phyloP scores from a whole-genome alignment of 2,113 vertebrate species.

The Apodemus sylvaticus region DNA sequence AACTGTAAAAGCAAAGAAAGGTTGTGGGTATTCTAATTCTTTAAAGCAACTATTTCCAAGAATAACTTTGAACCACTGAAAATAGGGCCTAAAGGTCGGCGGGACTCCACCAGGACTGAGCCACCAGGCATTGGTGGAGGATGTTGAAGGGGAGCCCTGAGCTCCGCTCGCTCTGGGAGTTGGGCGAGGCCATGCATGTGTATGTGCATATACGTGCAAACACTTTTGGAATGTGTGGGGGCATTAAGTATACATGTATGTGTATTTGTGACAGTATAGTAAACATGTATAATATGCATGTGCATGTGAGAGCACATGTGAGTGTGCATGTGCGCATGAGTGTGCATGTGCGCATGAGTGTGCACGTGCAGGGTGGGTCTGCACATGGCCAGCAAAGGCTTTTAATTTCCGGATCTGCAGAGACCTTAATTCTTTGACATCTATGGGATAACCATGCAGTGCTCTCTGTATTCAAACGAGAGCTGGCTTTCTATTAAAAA shows the following conservation, averaged over 20 bases:
- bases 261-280: background rate
- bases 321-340: background rate
- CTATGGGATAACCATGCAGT: background rate
- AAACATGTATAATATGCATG: too few relatives aligned
- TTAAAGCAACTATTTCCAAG: background rate
- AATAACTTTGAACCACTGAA: background rate
- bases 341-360: background rate
- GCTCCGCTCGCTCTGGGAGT: background rate
- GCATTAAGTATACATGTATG: background rate
- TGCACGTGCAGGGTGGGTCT: rapidly evolving
- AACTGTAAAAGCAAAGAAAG: background rate
- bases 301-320: background rate
- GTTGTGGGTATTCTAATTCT: background rate
- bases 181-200: rapidly evolving
- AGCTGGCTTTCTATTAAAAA: background rate
- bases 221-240: background rate
- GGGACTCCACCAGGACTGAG: background rate
- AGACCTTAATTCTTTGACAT: background rate
- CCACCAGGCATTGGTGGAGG: rapidly evolving
- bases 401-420: background rate
- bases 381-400: rapidly evolving
- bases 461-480: conserved; percentile 60
- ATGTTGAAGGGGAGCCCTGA: background rate
- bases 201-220: too few relatives aligned
- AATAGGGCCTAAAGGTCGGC: background rate